Conservation (phyloP, 2,888 invertebrate genomes). For the Andrena marginata region DNA sequence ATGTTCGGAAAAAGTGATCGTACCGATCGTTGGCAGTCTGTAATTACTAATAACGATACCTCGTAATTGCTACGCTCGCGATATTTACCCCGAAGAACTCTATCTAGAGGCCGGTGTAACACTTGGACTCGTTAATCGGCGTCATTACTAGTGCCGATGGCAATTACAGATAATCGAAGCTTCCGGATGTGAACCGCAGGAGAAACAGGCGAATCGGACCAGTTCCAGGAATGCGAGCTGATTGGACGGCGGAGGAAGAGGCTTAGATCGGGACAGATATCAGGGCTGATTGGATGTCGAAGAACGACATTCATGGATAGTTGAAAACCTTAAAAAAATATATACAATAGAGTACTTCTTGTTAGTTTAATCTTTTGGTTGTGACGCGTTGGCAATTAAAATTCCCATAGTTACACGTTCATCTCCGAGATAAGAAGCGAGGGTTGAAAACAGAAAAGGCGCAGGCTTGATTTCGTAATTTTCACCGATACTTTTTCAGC, state of each 20-base stretch:
- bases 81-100: constrained; percentile 42
- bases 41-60: constrained; percentile 47
- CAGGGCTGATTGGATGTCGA: not conserved
- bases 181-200: constrained; percentile 34
- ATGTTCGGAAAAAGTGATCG: constrained; percentile 17
- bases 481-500: no score
- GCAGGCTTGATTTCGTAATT: no score
- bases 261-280: not conserved
- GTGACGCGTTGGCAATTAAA: no score
- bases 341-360: no score
- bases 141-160: constrained; percentile 48
- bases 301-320: no score
- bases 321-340: not conserved
- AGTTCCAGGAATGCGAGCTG: constrained; percentile 23
- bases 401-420: no score
- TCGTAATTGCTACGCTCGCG: constrained; percentile 29
- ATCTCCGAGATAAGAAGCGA: no score
- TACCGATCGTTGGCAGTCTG: constrained; percentile 10
- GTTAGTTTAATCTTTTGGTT: no score
- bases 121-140: constrained; percentile 43
- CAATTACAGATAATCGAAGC: constrained; percentile 48
- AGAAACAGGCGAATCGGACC: constrained; percentile 12
- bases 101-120: constrained; percentile 27
- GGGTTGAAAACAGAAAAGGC: no score
- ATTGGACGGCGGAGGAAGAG: not conserved